These are phyloP conservation scores for Aplysina aerophoba DNA, from an alignment of 37 sponge, comb jelly and placozoan species.

Conservation along the genomic window DNA sequence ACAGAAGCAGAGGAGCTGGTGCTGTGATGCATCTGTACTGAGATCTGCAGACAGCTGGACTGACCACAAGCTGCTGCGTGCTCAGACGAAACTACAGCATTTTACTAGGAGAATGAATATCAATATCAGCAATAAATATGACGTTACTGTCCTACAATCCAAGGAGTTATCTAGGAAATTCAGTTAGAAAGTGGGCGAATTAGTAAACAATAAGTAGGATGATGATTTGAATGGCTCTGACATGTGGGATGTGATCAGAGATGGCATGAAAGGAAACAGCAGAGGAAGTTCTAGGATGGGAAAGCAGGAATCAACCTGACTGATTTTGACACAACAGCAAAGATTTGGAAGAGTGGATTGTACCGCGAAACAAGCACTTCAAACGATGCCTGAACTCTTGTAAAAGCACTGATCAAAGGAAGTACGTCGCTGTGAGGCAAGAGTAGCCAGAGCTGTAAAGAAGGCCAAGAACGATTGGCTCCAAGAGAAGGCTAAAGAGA, in stretches of 20 bases:
- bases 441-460: no score
- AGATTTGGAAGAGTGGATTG: slow-evolving; percentile 1
- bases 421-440: no score
- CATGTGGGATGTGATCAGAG: slow-evolving; percentile 45
- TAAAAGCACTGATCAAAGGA: no score
- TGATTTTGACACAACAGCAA: slow-evolving; percentile 29
- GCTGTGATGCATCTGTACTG: slow-evolving; percentile 16
- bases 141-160: neutral
- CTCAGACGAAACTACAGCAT: neutral
- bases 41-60: slow-evolving; percentile 43
- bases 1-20: slow-evolving; percentile 22
- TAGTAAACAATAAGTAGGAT: slow-evolving; percentile 31
- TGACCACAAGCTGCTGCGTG: slow-evolving; percentile 38
- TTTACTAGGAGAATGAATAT: neutral
- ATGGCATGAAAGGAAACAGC: slow-evolving; percentile 26
- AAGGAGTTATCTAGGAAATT: slow-evolving; percentile 7
- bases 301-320: slow-evolving; percentile 40
- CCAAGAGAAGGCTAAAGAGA: no score
- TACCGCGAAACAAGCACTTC: no score
- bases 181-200: slow-evolving; percentile 18
- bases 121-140: neutral
- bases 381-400: no score
- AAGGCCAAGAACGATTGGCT: no score
- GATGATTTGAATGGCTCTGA: slow-evolving; percentile 26
- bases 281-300: slow-evolving; percentile 35